These are phyloP conservation scores for Caenorhabditis japonica DNA, from an alignment of 2,888 invertebrate genomes.

Conservation along the genomic window DNA sequence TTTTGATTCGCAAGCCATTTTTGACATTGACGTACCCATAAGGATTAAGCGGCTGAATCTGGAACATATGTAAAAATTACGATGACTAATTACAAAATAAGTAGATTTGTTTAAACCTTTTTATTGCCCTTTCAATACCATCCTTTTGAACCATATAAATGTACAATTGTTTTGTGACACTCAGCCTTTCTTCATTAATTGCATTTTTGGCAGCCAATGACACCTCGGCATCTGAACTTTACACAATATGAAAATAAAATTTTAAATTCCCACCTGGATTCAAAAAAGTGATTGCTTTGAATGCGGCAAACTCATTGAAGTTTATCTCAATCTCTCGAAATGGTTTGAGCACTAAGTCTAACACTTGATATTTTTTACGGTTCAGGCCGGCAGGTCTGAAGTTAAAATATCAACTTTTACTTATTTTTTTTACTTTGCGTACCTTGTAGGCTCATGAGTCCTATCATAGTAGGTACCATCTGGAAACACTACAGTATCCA, in stretches of 20 bases:
- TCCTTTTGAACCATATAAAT: constrained; percentile 69
- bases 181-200: constrained; percentile 65
- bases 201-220: constrained; percentile 51
- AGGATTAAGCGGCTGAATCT: constrained; percentile 73
- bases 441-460: constrained; percentile 70
- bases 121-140: constrained; percentile 68
- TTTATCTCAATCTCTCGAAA: constrained; percentile 72
- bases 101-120: constrained; percentile 52
- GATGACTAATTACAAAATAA: neutral
- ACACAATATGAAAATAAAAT: neutral
- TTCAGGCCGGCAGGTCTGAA: constrained; percentile 62
- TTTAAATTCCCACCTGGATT: constrained; percentile 70
- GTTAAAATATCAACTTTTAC: neutral
- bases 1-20: constrained; percentile 76
- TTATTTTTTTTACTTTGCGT: neutral
- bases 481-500: constrained; percentile 74
- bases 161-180: constrained; percentile 74
- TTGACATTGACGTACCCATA: constrained; percentile 73
- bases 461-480: constrained; percentile 75
- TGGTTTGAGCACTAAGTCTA: constrained; percentile 73
- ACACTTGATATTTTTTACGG: constrained; percentile 69
- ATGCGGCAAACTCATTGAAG: constrained; percentile 74
- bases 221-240: constrained; percentile 71
- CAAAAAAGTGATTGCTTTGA: constrained; percentile 75
- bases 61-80: too few relatives aligned